Evolutionary conservation across 2,797 vertebrate species (phyloP).

Genomic region (Myotis planiceps): DNA sequence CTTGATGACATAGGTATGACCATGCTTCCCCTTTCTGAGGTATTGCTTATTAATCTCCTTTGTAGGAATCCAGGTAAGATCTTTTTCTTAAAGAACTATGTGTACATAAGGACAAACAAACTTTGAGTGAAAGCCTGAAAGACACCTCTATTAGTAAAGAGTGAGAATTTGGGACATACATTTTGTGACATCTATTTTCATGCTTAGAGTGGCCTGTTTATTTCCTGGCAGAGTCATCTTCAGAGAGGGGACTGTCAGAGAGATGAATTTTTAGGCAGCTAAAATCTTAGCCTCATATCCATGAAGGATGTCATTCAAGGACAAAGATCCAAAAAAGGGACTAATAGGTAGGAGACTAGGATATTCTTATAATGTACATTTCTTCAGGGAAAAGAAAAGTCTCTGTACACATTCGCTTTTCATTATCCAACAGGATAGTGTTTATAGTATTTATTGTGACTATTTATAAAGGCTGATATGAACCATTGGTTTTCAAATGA

Average conservation of each 20-base stretch:
- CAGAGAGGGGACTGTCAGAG: background rate
- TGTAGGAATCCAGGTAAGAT: background rate
- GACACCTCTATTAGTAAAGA: background rate
- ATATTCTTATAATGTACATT: background rate
- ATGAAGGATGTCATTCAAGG: background rate
- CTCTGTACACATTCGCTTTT: background rate
- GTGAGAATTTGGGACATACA: background rate
- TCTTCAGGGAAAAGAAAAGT: background rate
- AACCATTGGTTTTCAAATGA: background rate
- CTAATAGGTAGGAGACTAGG: background rate
- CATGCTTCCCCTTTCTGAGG: background rate
- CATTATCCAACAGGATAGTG: background rate
- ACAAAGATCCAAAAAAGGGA: background rate
- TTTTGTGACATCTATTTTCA: background rate
- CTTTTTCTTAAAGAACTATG: background rate
- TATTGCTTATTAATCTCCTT: background rate
- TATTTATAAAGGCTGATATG: background rate
- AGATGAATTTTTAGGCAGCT: background rate
- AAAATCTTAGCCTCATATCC: background rate
- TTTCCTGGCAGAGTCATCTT: background rate
- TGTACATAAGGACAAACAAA: background rate
- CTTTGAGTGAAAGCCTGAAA: background rate
- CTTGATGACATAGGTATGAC: background rate
- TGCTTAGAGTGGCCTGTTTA: background rate
- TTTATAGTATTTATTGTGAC: background rate